Conservation (phyloP, 2,888 invertebrate genomes). For the Galeopsomyia nigrocyanea region DNA sequence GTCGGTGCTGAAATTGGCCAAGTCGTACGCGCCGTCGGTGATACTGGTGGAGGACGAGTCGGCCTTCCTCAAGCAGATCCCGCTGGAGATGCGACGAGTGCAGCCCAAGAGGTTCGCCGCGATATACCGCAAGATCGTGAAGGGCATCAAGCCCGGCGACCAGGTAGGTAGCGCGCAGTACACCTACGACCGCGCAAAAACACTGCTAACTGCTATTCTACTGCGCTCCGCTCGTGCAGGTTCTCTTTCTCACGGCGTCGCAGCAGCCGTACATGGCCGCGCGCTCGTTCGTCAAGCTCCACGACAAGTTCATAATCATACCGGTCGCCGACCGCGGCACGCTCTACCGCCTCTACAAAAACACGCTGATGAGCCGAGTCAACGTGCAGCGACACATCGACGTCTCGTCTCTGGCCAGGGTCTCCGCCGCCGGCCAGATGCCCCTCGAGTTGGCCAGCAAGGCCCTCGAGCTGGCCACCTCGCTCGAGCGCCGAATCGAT, state of each 20-base stretch:
- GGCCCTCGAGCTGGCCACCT: constrained; percentile 69
- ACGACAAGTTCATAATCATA: constrained; percentile 73
- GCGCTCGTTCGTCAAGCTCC: constrained; percentile 71
- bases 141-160: constrained; percentile 76
- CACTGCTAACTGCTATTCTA: no score
- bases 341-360: constrained; percentile 71
- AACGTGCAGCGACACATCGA: constrained; percentile 71
- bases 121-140: constrained; percentile 79
- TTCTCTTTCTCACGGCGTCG: constrained; percentile 78
- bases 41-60: constrained; percentile 79
- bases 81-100: constrained; percentile 73
- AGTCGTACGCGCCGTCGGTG: constrained; percentile 80
- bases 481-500: constrained; percentile 70
- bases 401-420: constrained; percentile 72
- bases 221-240: constrained; percentile 49
- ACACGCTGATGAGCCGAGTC: constrained; percentile 74
- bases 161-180: constrained; percentile 58
- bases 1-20: constrained; percentile 77
- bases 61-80: constrained; percentile 78
- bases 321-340: constrained; percentile 75
- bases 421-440: constrained; percentile 60
- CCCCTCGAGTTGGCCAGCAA: constrained; percentile 71
- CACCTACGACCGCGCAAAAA: no score
- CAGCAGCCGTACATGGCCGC: constrained; percentile 73
- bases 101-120: constrained; percentile 81